These are phyloP conservation scores for Pentalonia nigronervosa DNA, from an alignment of 1,140 invertebrate genomes.

Conservation along the genomic window DNA sequence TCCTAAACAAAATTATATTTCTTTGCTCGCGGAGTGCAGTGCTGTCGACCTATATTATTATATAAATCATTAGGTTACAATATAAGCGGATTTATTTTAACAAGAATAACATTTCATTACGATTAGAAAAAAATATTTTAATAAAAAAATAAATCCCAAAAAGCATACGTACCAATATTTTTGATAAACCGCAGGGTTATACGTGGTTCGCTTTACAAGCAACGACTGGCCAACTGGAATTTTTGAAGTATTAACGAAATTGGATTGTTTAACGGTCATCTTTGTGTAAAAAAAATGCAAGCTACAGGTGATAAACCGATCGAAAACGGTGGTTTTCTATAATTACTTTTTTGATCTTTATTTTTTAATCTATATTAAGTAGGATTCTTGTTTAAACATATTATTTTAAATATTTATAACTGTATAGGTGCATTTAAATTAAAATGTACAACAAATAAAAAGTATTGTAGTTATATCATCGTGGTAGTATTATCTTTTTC, in stretches of 20 bases:
- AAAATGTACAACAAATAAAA: background rate
- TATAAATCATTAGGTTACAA: background rate
- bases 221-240: background rate
- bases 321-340: background rate
- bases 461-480: background rate
- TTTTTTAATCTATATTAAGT: background rate
- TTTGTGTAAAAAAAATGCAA: background rate
- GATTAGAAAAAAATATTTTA: background rate
- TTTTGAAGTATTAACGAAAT: background rate
- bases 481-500: background rate
- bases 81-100: background rate
- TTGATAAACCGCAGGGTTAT: background rate
- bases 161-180: background rate
- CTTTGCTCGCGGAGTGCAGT: background rate
- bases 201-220: background rate
- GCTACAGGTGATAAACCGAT: background rate
- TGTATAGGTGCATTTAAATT: background rate
- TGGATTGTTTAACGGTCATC: background rate
- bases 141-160: background rate
- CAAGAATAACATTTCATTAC: background rate
- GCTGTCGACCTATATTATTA: background rate
- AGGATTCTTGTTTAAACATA: background rate
- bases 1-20: background rate
- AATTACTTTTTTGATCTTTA: slow-evolving; percentile 10
- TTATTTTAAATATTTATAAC: background rate